phyloP scores from a whole-genome alignment of 92 coral and sea anemone species.

The Galaxea fascicularis region DNA sequence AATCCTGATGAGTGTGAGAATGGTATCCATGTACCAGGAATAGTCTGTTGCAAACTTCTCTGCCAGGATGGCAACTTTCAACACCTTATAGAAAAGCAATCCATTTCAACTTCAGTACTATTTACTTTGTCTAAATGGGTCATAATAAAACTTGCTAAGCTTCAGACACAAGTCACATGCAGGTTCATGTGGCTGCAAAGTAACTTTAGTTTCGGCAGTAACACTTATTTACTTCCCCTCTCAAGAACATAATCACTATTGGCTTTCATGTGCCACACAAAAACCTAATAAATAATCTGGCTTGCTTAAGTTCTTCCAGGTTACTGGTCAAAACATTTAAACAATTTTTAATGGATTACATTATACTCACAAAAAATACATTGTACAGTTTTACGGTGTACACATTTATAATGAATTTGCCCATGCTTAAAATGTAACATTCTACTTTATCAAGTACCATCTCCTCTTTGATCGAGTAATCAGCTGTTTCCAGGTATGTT shows the following conservation, averaged over 20 bases:
- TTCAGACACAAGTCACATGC: neutral
- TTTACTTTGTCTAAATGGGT: too few relatives aligned
- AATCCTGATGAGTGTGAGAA: constrained; percentile 86
- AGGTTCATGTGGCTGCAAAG: too few relatives aligned
- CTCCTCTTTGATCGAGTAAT: constrained; percentile 97
- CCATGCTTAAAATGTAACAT: neutral
- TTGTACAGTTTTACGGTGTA: too few relatives aligned
- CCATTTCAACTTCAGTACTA: neutral
- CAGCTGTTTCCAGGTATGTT: constrained; percentile 91
- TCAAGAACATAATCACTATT: too few relatives aligned
- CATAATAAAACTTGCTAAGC: too few relatives aligned
- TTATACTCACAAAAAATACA: too few relatives aligned
- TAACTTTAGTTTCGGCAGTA: too few relatives aligned
- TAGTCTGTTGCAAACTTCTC: constrained; percentile 98
- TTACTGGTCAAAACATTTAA: neutral
- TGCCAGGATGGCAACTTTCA: constrained; percentile 93
- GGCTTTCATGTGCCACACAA: too few relatives aligned
- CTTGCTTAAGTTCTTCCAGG: neutral
- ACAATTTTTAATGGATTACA: too few relatives aligned
- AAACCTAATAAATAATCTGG: too few relatives aligned
- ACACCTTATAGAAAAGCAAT: constrained; percentile 64
- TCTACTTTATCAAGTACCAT: constrained; percentile 66
- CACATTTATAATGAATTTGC: too few relatives aligned
- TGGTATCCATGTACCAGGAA: constrained; percentile 97
- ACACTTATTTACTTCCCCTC: too few relatives aligned